Evolutionary conservation across 2,888 invertebrate species (phyloP).

Genomic region (Lysandra bellargus): DNA sequence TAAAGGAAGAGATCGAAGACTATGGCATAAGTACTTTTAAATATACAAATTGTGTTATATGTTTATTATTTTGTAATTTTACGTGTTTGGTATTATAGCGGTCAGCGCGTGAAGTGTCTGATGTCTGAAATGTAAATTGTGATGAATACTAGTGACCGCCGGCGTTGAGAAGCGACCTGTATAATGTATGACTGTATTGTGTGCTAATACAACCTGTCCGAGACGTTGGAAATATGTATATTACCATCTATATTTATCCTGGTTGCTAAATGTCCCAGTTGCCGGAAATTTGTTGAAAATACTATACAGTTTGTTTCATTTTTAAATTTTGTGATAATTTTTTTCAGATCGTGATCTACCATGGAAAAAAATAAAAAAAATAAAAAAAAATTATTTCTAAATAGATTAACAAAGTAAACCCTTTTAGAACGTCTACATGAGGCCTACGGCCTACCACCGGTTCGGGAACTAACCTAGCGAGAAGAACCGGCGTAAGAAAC

Average conservation of each 20-base stretch:
- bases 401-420: too few relatives aligned
- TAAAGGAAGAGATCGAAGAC: not conserved
- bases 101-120: not conserved
- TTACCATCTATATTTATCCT: not conserved
- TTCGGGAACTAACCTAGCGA: too few relatives aligned
- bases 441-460: too few relatives aligned
- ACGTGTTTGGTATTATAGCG: not conserved
- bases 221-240: not conserved
- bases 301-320: too few relatives aligned
- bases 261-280: not conserved
- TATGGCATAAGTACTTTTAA: not conserved
- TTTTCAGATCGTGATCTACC: too few relatives aligned
- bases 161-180: not conserved
- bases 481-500: too few relatives aligned
- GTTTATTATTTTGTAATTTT: not conserved
- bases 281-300: not conserved
- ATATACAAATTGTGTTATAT: not conserved
- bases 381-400: too few relatives aligned
- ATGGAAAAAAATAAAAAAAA: too few relatives aligned
- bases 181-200: slow-evolving; percentile 24
- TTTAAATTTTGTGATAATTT: too few relatives aligned
- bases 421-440: too few relatives aligned
- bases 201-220: not conserved
- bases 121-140: not conserved
- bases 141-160: not conserved